These are phyloP conservation scores for Montipora cactus DNA, from an alignment of 64 coral and sea anemone genomes.

Conservation along the genomic window DNA sequence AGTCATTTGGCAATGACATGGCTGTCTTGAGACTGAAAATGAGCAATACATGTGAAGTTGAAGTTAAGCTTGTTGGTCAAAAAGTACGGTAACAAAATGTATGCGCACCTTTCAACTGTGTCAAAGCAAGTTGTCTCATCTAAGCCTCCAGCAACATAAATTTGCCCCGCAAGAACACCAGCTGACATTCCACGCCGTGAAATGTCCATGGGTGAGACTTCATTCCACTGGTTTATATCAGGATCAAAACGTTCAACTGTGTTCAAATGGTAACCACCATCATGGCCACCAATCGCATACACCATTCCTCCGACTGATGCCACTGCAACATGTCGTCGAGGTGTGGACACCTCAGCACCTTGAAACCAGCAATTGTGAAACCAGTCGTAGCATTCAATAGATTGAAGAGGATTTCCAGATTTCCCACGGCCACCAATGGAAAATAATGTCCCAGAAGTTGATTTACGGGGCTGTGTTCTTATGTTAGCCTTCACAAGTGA, in stretches of 20 bases:
- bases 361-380: constrained; percentile 88
- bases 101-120: constrained; percentile 88
- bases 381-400: constrained; percentile 96
- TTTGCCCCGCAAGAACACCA: constrained; percentile 86
- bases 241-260: constrained; percentile 98
- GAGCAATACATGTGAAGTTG: too few relatives aligned
- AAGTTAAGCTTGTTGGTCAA: too few relatives aligned
- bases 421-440: constrained; percentile 96
- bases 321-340: constrained; percentile 93
- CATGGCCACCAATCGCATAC: constrained; percentile 98
- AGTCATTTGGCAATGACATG: too few relatives aligned
- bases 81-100: background rate
- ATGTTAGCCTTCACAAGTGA: constrained; percentile 62
- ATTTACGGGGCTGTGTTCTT: constrained; percentile 94
- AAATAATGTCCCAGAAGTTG: constrained; percentile 84
- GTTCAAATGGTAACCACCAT: constrained; percentile 90
- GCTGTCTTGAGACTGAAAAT: too few relatives aligned
- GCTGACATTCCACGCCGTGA: constrained; percentile 95
- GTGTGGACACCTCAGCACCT: constrained; percentile 79
- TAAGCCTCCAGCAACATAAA: constrained; percentile 97
- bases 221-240: constrained; percentile 72
- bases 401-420: constrained; percentile 90
- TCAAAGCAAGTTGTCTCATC: constrained; percentile 98
- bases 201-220: constrained; percentile 80
- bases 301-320: constrained; percentile 77